Conservation (phyloP, 35 echinoderm and acorn worm species). For the Stichopus chloronotus region DNA sequence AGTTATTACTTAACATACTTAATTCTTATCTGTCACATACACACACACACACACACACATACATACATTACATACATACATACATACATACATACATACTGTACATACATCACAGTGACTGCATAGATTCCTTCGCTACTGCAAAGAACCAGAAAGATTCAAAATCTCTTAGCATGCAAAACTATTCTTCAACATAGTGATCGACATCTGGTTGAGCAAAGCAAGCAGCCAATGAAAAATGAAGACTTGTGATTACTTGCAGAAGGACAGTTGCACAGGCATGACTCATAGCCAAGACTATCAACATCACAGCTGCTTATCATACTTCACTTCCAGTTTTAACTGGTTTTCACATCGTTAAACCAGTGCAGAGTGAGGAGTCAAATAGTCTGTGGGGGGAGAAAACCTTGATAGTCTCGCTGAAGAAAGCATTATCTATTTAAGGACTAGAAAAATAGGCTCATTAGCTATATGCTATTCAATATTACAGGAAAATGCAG, state of each 20-base stretch:
- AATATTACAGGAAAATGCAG: no score
- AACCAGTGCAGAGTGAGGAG: not conserved
- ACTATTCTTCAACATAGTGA: no score
- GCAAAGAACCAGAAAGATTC: no score
- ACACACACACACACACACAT: no score
- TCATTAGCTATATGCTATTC: not conserved
- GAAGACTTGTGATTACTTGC: not conserved
- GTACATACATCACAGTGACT: no score
- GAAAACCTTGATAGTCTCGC: not conserved
- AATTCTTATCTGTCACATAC: no score
- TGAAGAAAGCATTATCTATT: not conserved
- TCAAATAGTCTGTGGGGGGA: not conserved
- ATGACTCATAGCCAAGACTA: slow-evolving; percentile 6
- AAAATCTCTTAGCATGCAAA: no score
- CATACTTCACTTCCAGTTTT: not conserved
- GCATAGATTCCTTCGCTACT: no score
- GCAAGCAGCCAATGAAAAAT: not conserved
- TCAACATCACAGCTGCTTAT: slow-evolving; percentile 28
- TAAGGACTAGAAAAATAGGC: not conserved
- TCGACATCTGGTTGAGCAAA: not conserved
- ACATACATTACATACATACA: no score
- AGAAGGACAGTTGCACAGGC: not conserved
- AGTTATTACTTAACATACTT: no score
- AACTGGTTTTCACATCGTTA: not conserved
- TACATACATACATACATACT: no score